Conservation (phyloP, 2,888 invertebrate genomes). For the Heliconius ismenius region DNA sequence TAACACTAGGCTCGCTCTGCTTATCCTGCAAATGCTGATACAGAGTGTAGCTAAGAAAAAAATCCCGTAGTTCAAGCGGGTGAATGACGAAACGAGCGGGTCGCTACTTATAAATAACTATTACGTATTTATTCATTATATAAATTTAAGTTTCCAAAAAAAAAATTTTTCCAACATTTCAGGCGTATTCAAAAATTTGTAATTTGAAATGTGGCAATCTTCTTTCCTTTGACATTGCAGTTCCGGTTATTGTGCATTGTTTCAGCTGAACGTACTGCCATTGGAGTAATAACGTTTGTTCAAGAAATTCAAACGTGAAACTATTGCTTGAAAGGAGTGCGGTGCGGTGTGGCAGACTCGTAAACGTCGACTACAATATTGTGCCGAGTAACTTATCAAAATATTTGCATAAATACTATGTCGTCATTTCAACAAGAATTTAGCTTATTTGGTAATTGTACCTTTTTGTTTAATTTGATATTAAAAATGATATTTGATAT, state of each 20-base stretch:
- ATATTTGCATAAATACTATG: constrained; percentile 52
- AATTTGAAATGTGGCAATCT: constrained; percentile 55
- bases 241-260: constrained; percentile 74
- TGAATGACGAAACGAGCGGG: too few species aligned
- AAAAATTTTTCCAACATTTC: background rate
- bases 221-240: constrained; percentile 72
- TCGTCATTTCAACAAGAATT: background rate
- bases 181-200: constrained; percentile 24
- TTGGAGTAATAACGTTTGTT: constrained; percentile 77
- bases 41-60: too few species aligned
- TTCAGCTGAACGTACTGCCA: constrained; percentile 70
- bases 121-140: too few species aligned
- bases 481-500: too few species aligned
- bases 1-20: too few species aligned
- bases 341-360: constrained; percentile 52
- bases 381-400: constrained; percentile 50
- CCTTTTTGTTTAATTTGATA: background rate
- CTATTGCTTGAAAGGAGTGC: constrained; percentile 63
- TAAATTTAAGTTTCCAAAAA: background rate
- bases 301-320: constrained; percentile 76
- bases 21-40: too few species aligned
- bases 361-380: constrained; percentile 58
- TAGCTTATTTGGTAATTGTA: background rate
- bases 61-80: too few species aligned
- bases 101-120: too few species aligned